A percentile compares a stretch with the other conserved stretches of the same genome.
Evolutionary conservation across 1,140 invertebrate species (phyloP).

Genomic region (Lethrus apterus): DNA sequence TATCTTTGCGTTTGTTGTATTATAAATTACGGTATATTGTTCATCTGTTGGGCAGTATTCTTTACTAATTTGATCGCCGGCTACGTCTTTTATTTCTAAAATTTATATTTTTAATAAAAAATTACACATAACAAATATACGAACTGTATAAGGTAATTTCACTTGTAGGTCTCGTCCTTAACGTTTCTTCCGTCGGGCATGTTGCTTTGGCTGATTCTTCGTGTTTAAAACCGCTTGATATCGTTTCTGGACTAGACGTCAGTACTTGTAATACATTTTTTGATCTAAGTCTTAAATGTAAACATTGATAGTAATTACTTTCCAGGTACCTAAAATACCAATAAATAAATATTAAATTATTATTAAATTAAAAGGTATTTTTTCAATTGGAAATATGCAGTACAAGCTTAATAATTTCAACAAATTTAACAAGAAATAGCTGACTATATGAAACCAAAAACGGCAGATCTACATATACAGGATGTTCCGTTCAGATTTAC

Average conservation of each 20-base stretch:
- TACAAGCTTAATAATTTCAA: too few species aligned
- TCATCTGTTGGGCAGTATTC: slow-evolving; percentile 62
- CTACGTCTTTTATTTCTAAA: slow-evolving; percentile 48
- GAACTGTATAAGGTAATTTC: slow-evolving; percentile 50
- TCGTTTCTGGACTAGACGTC: slow-evolving; percentile 48
- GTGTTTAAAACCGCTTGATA: slow-evolving; percentile 52
- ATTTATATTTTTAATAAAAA: slow-evolving; percentile 4
- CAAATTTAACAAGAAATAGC: too few species aligned
- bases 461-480: too few species aligned
- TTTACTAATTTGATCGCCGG: slow-evolving; percentile 43
- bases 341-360: too few species aligned
- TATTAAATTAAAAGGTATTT: too few species aligned
- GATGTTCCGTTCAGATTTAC: too few species aligned
- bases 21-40: slow-evolving; percentile 55
- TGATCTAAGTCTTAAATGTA: slow-evolving; percentile 52
- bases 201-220: slow-evolving; percentile 52
- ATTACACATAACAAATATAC: neutral
- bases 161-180: slow-evolving; percentile 39
- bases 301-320: slow-evolving; percentile 53
- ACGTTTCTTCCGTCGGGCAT: slow-evolving; percentile 47
- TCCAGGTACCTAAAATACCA: slow-evolving; percentile 46
- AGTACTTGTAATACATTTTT: slow-evolving; percentile 58
- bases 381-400: too few species aligned
- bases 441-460: too few species aligned
- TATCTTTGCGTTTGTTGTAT: slow-evolving; percentile 34